Percentiles rank a stretch among this genome's conserved stretches.
Evolutionary conservation across 1,140 invertebrate genomes (phyloP).

Genomic region (Drosophila nebulosa): DNA sequence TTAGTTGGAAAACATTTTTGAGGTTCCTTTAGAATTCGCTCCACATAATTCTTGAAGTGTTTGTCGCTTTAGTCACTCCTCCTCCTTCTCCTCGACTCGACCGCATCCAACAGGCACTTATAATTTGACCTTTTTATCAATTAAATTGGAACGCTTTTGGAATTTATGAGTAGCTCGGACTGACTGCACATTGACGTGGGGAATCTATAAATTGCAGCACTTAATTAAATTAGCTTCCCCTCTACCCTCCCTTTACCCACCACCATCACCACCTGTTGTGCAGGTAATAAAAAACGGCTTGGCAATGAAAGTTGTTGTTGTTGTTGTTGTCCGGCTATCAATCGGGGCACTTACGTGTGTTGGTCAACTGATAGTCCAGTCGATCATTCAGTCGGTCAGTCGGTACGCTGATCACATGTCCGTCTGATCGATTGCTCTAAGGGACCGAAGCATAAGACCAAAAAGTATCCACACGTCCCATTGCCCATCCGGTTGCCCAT

Average conservation of each 20-base stretch:
- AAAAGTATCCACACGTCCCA: not conserved
- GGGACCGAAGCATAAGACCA: conserved; percentile 11
- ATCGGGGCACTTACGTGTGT: conserved; percentile 39
- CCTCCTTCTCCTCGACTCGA: too few species aligned
- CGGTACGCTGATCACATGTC: conserved; percentile 36
- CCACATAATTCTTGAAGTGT: not conserved
- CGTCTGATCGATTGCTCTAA: conserved; percentile 53
- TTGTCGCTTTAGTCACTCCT: not conserved
- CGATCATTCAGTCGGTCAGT: conserved; percentile 16
- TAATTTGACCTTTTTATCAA: conserved; percentile 45
- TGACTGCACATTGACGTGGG: conserved; percentile 28
- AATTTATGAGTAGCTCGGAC: conserved; percentile 56
- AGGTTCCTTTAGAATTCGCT: not conserved
- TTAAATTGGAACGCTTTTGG: conserved; percentile 61
- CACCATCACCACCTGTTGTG: not conserved
- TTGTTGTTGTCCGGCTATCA: conserved; percentile 19
- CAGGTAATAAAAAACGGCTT: not conserved
- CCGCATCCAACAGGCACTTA: conserved; percentile 25
- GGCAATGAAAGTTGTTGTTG: conserved; percentile 48
- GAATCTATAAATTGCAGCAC: conserved; percentile 57
- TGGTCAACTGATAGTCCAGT: conserved; percentile 36
- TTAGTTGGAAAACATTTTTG: too few species aligned
- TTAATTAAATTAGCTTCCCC: conserved; percentile 54
- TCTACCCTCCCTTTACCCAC: not conserved
- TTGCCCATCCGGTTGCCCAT: conserved; percentile 22